These are phyloP conservation scores for Callimorpha dominula DNA, from an alignment of 2,888 invertebrate genomes.

Conservation along the genomic window DNA sequence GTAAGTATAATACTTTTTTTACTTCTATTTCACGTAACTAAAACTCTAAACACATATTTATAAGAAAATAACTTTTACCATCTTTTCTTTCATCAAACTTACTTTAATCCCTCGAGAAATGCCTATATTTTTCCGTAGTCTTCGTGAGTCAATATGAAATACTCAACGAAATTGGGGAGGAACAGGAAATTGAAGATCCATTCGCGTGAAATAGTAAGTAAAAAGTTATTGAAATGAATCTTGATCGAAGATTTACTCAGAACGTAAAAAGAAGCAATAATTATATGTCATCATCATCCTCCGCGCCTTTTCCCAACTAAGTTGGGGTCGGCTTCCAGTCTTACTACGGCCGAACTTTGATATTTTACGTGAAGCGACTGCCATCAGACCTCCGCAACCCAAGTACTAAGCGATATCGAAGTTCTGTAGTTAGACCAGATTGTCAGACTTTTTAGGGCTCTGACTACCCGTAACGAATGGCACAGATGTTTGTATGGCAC, in stretches of 20 bases:
- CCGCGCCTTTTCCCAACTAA: too few species aligned
- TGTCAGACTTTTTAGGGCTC: too few species aligned
- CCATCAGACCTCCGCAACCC: too few species aligned
- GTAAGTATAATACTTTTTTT: not conserved
- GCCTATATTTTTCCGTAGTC: slow-evolving; percentile 21
- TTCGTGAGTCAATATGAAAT: slow-evolving; percentile 37
- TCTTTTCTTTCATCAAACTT: slow-evolving; percentile 41
- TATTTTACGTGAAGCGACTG: too few species aligned
- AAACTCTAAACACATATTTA: slow-evolving; percentile 15
- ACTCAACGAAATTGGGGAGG: slow-evolving; percentile 20
- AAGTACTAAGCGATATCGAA: too few species aligned
- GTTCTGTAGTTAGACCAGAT: too few species aligned
- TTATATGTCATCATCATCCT: not conserved
- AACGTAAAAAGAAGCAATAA: not conserved
- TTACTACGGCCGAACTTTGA: too few species aligned
- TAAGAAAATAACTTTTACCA: slow-evolving; percentile 36
- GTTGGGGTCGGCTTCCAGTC: too few species aligned
- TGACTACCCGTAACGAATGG: too few species aligned
- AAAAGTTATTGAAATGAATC: slow-evolving; percentile 18
- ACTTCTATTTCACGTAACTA: slow-evolving; percentile 7
- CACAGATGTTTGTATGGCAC: too few species aligned
- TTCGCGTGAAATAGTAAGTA: slow-evolving; percentile 17
- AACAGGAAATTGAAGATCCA: slow-evolving; percentile 24
- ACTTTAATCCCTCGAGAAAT: slow-evolving; percentile 31
- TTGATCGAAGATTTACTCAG: not conserved